These are phyloP conservation scores for Sphaeridia pumilis DNA, from an alignment of 2,888 invertebrate genomes.

Conservation along the genomic window DNA sequence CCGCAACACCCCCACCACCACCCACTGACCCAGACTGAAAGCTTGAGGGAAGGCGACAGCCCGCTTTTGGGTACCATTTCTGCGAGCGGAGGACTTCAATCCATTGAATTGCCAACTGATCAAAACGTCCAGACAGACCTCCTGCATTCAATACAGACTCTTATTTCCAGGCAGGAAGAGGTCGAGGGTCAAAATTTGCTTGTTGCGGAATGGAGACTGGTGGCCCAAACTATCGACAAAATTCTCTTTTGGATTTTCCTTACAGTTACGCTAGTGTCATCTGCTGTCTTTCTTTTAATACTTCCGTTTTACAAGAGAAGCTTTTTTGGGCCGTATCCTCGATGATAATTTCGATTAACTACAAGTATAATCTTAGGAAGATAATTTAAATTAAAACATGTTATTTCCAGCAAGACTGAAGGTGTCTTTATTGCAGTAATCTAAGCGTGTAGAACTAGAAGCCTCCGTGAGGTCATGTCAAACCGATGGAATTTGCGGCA, in stretches of 20 bases:
- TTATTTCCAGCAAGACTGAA: too few relatives aligned
- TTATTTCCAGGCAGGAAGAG: conserved; percentile 43
- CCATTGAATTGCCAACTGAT: neutral
- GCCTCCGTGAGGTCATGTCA: too few relatives aligned
- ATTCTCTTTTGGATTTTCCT: conserved; percentile 48
- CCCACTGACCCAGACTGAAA: neutral
- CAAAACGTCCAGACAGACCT: conserved; percentile 41
- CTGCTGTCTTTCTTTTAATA: conserved; percentile 43
- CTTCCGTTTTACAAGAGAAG: conserved; percentile 40
- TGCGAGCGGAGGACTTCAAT: too few relatives aligned
- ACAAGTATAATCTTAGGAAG: too few relatives aligned
- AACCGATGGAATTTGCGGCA: too few relatives aligned
- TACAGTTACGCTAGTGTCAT: conserved; percentile 43
- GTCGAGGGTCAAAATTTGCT: conserved; percentile 41
- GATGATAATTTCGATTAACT: too few relatives aligned
- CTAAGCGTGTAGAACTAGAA: too few relatives aligned
- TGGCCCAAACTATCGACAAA: conserved; percentile 45
- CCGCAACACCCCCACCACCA: too few relatives aligned
- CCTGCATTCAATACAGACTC: conserved; percentile 41
- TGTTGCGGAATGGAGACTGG: conserved; percentile 46
- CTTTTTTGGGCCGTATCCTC: conserved; percentile 26
- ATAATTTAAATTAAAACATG: too few relatives aligned
- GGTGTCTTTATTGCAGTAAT: too few relatives aligned
- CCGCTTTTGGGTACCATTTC: neutral
- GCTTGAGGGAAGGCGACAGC: neutral